phyloP scores from a whole-genome alignment of 64 coral and sea anemone genomes.

The Trachythela sp. region DNA sequence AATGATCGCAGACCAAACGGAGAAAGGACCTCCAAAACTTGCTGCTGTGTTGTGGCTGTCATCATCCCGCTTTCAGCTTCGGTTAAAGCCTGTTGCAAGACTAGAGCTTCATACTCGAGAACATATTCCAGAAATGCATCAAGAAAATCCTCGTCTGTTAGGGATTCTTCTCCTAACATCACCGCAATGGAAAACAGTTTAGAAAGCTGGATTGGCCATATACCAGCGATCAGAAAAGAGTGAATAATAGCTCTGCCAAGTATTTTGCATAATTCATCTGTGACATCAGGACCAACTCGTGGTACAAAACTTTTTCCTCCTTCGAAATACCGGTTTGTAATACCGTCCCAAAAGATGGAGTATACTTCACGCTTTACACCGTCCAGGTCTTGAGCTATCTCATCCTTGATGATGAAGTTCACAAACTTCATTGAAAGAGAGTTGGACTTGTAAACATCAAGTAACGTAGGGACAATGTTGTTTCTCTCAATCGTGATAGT shows the following conservation, averaged over 20 bases:
- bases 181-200: constrained; percentile 26
- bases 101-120: constrained; percentile 21
- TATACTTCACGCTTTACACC: constrained; percentile 28
- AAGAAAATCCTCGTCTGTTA: constrained; percentile 41
- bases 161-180: neutral
- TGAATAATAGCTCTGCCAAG: constrained; percentile 33
- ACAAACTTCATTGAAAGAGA: neutral
- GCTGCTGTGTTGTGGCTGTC: neutral
- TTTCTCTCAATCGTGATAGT: constrained; percentile 1
- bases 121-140: constrained; percentile 28
- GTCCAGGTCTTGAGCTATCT: constrained; percentile 7
- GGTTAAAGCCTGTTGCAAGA: constrained; percentile 22
- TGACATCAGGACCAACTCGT: constrained; percentile 31
- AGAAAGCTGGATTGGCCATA: constrained; percentile 34
- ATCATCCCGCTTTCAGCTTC: constrained; percentile 22
- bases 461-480: constrained; percentile 24
- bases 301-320: constrained; percentile 21
- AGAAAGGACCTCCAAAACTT: constrained; percentile 32
- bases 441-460: constrained; percentile 15
- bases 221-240: constrained; percentile 33
- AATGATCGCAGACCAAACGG: constrained; percentile 27
- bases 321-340: neutral
- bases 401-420: neutral
- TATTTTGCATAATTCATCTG: constrained; percentile 27
- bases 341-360: constrained; percentile 25